Evolutionary conservation across 2,888 invertebrate genomes (phyloP), one percentile per base, ranked within the genome.

Genomic region (Lasioglossum calceatum): DNA sequence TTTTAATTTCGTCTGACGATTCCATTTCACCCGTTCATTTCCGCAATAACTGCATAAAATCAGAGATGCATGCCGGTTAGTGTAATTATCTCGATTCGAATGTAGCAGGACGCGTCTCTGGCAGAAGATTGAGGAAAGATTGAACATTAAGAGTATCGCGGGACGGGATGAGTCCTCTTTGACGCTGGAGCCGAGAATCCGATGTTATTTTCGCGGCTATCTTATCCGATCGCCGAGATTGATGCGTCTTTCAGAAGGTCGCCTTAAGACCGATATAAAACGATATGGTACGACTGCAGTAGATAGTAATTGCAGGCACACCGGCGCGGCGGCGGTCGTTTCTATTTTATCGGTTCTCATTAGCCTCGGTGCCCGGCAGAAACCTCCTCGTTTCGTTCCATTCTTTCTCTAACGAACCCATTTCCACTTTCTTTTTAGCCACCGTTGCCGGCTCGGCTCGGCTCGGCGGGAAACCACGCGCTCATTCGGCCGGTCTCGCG

Each of bases 341-440:
- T 71, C 71, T n/a, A 42, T 42, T 71, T 71, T 39, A 42, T 42
- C 71, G 71, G 71, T 42, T 42, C 42, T 39, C 23, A 42, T 71
- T 71, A 71, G 71, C 71, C 71, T 14, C 27, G 44, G 44, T 19
- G 16, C 44, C 27, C n/a, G 16, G 14, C 19, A 23, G 72, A 32
- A 44, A 47, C 39, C 42, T 47, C 44, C 44, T 47, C 72, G 72
- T 27, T 23, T 44, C 72, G 72, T 50, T 32, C 73, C 73, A 5
- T 36, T 47, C 23, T 77, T 39, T 16, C 36, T 12, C 74, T 54
- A 32, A 23, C 74, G 74, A 73, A 50, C 44, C 73, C 36, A 50
- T 54, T 50, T 36, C 74, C 72, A 64, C 50, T 61, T 73, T 39
- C 71, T 71, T 79, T 44, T 19, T 32, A 23, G 36, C 74, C 5